phyloP scores from a whole-genome alignment of 2,888 invertebrate genomes.

The Pegoplata infirma region DNA sequence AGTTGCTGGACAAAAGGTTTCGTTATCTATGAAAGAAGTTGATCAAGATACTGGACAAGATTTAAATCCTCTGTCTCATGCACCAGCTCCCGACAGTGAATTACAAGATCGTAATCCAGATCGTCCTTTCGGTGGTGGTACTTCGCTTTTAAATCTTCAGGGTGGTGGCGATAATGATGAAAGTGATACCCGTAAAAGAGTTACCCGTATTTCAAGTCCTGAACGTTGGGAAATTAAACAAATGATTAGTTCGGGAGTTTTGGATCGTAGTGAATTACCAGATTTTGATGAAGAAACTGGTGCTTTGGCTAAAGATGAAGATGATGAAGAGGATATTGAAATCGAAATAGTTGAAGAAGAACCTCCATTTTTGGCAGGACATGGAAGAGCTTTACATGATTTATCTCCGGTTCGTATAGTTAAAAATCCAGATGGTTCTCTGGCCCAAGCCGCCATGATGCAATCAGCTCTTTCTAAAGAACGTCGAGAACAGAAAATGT shows the following conservation, averaged over 20 bases:
- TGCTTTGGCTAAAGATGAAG: conserved; percentile 92
- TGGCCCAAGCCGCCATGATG: conserved; percentile 99
- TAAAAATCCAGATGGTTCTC: conserved; percentile 98
- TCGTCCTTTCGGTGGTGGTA: conserved; percentile 84
- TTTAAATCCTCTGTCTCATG: conserved; percentile 90
- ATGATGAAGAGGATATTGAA: conserved; percentile 97
- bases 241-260: conserved; percentile 95
- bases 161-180: conserved; percentile 86
- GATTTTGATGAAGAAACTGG: conserved; percentile 98
- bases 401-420: conserved; percentile 96
- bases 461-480: conserved; percentile 99
- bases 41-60: conserved; percentile 97
- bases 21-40: conserved; percentile 98
- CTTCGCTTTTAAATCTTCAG: conserved; percentile 80
- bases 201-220: conserved; percentile 95
- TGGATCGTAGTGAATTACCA: conserved; percentile 95
- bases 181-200: conserved; percentile 88
- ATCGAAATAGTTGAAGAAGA: conserved; percentile 99
- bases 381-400: conserved; percentile 93
- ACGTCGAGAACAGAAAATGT: conserved; percentile 95
- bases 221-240: conserved; percentile 99
- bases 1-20: conserved; percentile 95
- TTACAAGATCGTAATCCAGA: conserved; percentile 91
- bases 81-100: conserved; percentile 80
- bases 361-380: conserved; percentile 96